Evolutionary conservation across 2,113 vertebrate species (phyloP).

Genomic region (Miniopterus natalensis): DNA sequence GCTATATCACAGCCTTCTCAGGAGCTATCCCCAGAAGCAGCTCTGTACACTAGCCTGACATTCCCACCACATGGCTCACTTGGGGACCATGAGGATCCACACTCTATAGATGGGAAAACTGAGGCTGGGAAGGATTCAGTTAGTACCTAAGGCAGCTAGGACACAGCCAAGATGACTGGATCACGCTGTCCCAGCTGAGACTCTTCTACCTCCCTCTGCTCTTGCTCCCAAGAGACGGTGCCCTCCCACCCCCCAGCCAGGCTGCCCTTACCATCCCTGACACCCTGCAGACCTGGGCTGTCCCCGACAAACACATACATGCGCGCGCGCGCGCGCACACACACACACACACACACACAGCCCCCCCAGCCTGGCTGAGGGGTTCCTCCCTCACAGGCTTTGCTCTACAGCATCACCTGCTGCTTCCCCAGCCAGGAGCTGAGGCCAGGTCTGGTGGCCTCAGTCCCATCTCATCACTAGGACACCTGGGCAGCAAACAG

Average conservation of each 20-base stretch:
- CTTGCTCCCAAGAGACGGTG: not conserved
- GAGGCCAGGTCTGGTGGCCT: not conserved
- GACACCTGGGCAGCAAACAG: not conserved
- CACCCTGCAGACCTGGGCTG: not conserved
- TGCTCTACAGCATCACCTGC: not conserved
- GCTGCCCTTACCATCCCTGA: not conserved
- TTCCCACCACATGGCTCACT: not conserved
- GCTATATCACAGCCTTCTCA: not conserved
- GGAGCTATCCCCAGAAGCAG: not conserved
- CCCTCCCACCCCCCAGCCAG: not conserved
- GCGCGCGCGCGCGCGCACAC: fast-evolving
- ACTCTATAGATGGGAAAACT: not conserved
- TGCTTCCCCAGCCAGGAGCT: not conserved
- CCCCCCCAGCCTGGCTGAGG: not conserved
- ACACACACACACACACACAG: not conserved
- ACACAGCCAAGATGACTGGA: not conserved
- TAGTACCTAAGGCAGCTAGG: not conserved
- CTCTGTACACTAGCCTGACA: not conserved
- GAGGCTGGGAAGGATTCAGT: not conserved
- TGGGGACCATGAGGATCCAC: not conserved
- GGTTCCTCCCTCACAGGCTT: not conserved
- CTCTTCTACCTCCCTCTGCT: not conserved
- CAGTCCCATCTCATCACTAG: not conserved
- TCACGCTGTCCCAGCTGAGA: not conserved
- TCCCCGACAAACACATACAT: fast-evolving